Base-by-base conservation (phyloP, 2,113 vertebrate genomes). In the Myotis yumanensis region DNA sequence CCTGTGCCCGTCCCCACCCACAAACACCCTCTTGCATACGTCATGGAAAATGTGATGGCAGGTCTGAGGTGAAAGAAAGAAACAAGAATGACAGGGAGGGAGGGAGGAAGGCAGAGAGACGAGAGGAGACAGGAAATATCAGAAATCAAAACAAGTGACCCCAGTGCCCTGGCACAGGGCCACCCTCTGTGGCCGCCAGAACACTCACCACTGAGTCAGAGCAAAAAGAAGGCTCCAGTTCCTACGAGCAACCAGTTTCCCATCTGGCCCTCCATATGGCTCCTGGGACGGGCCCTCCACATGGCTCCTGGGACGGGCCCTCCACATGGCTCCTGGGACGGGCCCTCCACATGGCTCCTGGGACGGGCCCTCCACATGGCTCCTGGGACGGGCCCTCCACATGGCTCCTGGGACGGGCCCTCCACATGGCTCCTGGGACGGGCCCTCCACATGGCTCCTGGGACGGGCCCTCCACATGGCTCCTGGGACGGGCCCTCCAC, bases 81-180 rank as follows among this genome's bases (percentile, higher is more conserved):
- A 84, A 40, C 32, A 5, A 72, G 14, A 69, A 28, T 30, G 62
- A 62, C n/a, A 80, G 43, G 79, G 37, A 82, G 25, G 46, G 46
- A 59, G 54, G 79, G 2, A 46, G 54, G 79, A 1, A 46, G 14
- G 35, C 22, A 66, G 14, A 17, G 3, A 73, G 51, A 73, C 5
- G 35, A 2, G 3, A 93, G 40, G 52, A 89, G 82, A 85, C 32
- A 73, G 89, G 86, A 79, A 77, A 75, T 18, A 22, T 46, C 37
- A 75, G 79, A 95, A 92, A 72, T 68, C 76, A 79, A 75, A 92
- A 86, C 68, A 69, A 86, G 91, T 9, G 37, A n/a, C 35, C 25
- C 62, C 43, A 83, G 92, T 18, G 77, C n/a, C 0, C 30, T 64
- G 89, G 43, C 48, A 68, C 0, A 1, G 43, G 8, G 28, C 28